Evolutionary conservation across 2,797 vertebrate genomes (phyloP).

Genomic region (Antrozous pallidus): DNA sequence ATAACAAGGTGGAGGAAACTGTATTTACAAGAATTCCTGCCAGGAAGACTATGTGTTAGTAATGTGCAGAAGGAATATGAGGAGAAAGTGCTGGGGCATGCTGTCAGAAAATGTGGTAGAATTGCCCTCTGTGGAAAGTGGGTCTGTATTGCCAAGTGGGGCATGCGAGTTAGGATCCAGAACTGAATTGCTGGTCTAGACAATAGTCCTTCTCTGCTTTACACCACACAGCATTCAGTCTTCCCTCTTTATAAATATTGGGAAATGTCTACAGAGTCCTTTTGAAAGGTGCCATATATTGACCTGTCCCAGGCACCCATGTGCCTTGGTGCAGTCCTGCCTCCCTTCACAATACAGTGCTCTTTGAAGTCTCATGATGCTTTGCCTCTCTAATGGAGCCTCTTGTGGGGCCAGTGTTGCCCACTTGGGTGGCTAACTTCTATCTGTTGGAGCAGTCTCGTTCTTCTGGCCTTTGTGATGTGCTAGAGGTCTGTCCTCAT

Average conservation of each 20-base stretch:
- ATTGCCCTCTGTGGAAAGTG: not conserved
- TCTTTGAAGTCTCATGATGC: not conserved
- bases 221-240: accelerated
- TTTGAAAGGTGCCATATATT: not conserved
- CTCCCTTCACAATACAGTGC: not conserved
- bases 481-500: not conserved
- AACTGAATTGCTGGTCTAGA: not conserved
- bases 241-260: not conserved
- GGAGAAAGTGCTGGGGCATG: not conserved
- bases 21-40: not conserved
- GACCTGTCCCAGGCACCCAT: not conserved
- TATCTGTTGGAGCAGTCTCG: not conserved
- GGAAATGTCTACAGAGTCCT: not conserved
- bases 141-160: not conserved
- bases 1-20: not conserved
- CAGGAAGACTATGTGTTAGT: not conserved
- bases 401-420: not conserved
- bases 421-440: not conserved
- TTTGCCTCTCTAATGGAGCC: not conserved
- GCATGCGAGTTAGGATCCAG: not conserved
- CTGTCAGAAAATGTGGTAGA: not conserved
- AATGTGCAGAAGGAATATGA: not conserved
- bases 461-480: not conserved
- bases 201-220: not conserved
- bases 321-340: not conserved